These are phyloP conservation scores for Brachynemurus nebulosus DNA, from an alignment of 2,888 invertebrate species.

Conservation along the genomic window DNA sequence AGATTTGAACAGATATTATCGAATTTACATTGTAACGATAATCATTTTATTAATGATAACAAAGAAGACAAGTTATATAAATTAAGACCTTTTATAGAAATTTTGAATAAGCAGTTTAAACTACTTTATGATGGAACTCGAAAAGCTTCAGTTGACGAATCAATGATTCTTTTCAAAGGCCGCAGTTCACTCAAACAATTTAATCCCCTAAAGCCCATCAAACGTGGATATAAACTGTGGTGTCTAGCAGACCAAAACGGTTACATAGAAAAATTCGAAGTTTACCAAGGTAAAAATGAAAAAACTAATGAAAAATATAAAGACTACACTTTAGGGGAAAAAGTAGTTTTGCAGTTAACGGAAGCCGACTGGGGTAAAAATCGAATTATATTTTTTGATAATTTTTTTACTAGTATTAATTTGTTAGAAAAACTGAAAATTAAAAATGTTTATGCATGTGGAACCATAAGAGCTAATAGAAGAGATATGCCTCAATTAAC, in stretches of 20 bases:
- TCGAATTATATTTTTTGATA: constrained; percentile 14
- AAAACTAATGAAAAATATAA: constrained; percentile 2
- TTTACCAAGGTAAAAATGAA: constrained; percentile 17
- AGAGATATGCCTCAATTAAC: constrained; percentile 9
- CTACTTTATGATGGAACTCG: constrained; percentile 7
- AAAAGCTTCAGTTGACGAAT: constrained; percentile 11
- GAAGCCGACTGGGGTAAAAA: constrained; percentile 15
- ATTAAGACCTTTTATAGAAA: constrained; percentile 9
- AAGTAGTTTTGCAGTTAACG: constrained; percentile 17
- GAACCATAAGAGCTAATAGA: constrained; percentile 14
- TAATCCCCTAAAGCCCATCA: constrained; percentile 12
- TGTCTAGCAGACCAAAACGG: constrained; percentile 15
- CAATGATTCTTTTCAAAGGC: constrained; percentile 11
- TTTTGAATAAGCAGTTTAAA: constrained; percentile 7
- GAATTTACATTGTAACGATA: constrained; percentile 11
- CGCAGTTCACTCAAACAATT: constrained; percentile 11
- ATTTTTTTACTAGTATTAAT: constrained; percentile 15
- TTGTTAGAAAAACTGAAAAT: constrained; percentile 16
- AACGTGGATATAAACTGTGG: constrained; percentile 13
- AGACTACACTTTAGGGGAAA: constrained; percentile 18
- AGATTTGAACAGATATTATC: constrained; percentile 10
- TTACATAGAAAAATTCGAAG: constrained; percentile 16
- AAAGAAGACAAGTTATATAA: constrained; percentile 12
- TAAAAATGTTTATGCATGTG: constrained; percentile 16
- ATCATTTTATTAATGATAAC: background rate